phyloP scores from a whole-genome alignment of 2,113 vertebrate species.

The Collichthys lucidus region DNA sequence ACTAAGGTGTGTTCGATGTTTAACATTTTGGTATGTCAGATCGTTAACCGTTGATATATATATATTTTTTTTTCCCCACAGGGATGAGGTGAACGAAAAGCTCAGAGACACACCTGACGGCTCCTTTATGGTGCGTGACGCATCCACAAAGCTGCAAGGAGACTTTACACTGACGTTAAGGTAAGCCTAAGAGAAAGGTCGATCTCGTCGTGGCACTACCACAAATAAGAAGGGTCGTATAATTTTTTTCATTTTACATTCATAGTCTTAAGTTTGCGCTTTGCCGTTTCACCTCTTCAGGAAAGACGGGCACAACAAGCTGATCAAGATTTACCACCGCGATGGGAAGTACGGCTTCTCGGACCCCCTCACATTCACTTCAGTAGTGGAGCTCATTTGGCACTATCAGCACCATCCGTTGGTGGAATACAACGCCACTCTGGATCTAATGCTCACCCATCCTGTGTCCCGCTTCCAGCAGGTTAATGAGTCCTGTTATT shows the following conservation, averaged over 20 bases:
- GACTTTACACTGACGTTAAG: slow-evolving; percentile 94
- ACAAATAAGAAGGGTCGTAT: neutral
- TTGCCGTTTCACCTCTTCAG: slow-evolving; percentile 71
- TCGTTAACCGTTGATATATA: slow-evolving; percentile 25
- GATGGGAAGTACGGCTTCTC: slow-evolving; percentile 97
- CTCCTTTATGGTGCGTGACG: slow-evolving; percentile 95
- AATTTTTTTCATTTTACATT: neutral
- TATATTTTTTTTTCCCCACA: slow-evolving; percentile 62
- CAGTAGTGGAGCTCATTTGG: slow-evolving; percentile 95
- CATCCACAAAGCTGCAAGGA: slow-evolving; percentile 95
- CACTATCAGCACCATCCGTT: slow-evolving; percentile 95
- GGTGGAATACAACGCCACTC: slow-evolving; percentile 95
- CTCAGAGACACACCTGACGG: slow-evolving; percentile 94
- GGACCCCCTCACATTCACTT: slow-evolving; percentile 94
- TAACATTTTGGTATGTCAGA: neutral
- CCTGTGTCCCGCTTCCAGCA: slow-evolving; percentile 93
- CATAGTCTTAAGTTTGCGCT: neutral
- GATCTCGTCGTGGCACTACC: neutral
- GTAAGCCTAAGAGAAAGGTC: slow-evolving; percentile 71
- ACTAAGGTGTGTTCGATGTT: neutral
- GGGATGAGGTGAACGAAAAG: slow-evolving; percentile 97
- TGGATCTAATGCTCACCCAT: slow-evolving; percentile 93
- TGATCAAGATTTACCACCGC: slow-evolving; percentile 96
- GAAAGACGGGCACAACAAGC: slow-evolving; percentile 96
- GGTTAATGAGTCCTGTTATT: slow-evolving; percentile 75